Base-by-base conservation (phyloP, 2,797 vertebrate genomes). In the Sorex maritimensis region DNA sequence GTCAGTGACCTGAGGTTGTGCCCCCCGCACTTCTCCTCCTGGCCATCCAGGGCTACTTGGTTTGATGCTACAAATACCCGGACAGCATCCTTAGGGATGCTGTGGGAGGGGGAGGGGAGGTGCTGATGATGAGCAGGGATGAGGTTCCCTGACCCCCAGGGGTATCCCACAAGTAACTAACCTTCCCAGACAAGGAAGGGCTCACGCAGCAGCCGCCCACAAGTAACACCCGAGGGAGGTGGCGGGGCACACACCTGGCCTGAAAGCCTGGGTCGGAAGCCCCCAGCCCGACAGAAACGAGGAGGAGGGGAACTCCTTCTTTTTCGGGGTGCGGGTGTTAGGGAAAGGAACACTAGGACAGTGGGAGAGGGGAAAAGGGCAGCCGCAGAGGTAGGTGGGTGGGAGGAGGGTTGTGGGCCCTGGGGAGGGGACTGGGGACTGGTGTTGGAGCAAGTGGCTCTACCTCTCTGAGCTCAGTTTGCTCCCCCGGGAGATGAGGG, bases 51-150 rank as follows among this genome's bases (percentile, higher is more conserved):
- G 8, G 30, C 68, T 44, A 79, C 46, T 26, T 55, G 11, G 38
- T 86, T 94, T 78, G 14, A n/a, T 52, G n/a, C 68, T 78, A 68
- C 30, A 81, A 61, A 89, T 23, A 72, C 52, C 28, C 30, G 23
- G 7, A 15, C 30, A 68, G 67, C 68, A 61, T 10, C 26, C 28
- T 11, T 5, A 28, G 41, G 34, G 4, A 5, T 41, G 38, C 58
- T 24, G 13, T 26, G 28, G 30, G 0, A 0, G 1, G 11, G 21
- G 71, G 12, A 34, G 34, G 34, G 34, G 34, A 34, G 34, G 34
- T 34, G 86, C 30, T 4, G 19, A n/a, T 71, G 68, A 1, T 19
- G 73, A 26, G 0, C 11, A 30, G 49, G 82, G 81, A 69, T 26
- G 2, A 58, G 34, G 71, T 8, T 86, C 49, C 77, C 1, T 6